Evolutionary conservation across 1,140 invertebrate genomes (phyloP), one percentile per base, ranked within the genome.

Genomic region (Cotesia glomerata): DNA sequence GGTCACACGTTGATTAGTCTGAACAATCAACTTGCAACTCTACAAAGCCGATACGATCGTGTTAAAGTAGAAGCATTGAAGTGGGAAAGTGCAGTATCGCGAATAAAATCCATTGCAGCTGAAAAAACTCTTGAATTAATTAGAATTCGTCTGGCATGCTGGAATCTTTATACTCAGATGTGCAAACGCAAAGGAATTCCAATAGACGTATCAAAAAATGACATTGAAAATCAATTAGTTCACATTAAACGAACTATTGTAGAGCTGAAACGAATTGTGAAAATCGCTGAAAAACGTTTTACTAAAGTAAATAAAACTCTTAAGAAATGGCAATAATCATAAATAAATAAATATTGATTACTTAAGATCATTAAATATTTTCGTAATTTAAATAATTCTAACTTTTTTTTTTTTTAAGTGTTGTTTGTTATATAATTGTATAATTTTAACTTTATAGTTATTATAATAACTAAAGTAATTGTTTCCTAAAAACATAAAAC

Each of bases 131-230:
- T 85, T 35, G 83, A 87, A 66, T 58, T 86, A 3, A 81, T 78
- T 7, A 79, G 80, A 69, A 82, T 83, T 11, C 77, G 76, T 59
- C 76, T 68, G 5, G 82, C 78, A 63, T 84, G 85, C 32, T 87
- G 84, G 84, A 87, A 86, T 71, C 78, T 88, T 54, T 88, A 86
- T 75, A 78, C 79, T 49, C 84, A 86, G 63, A 85, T 87, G 51
- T 86, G 85, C 70, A 80, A 80, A 58, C 77, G 82, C 34, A 83
- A 82, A 66, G 78, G 71, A 26, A 65, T 81, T 9, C 66, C 79
- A 8, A 35, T 76, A 2, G 67, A 77, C 4, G 70, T 82, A 0
- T 75, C 76, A 49, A 78, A 76, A 13, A 73, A 84, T n/a, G 79
- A 88, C 34, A 56, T 84, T 32, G 81, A 86, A 63, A 77, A 84